Percentiles rank a stretch among this genome's conserved stretches.
phyloP scores from a whole-genome alignment of 2,797 vertebrate species.

The Phalloptychus januarius region DNA sequence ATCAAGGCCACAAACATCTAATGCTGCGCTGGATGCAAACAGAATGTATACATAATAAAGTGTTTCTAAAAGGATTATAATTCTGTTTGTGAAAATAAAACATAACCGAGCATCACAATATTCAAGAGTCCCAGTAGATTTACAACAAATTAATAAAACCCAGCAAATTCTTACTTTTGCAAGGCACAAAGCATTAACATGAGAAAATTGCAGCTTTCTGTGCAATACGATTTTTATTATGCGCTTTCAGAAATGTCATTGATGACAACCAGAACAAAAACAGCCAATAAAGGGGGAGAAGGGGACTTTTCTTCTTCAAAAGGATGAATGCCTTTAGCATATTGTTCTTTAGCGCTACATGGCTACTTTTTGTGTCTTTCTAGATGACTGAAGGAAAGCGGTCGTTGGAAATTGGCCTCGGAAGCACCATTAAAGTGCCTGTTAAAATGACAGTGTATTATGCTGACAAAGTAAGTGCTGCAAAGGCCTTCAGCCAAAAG shows the following conservation, averaged over 20 bases:
- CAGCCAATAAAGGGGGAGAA: background rate
- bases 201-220: conserved; percentile 10
- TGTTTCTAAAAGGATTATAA: background rate
- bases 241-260: conserved; percentile 26
- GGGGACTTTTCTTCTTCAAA: background rate
- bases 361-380: conserved; percentile 18
- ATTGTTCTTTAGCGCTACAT: conserved; percentile 4
- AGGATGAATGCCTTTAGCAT: conserved; percentile 9
- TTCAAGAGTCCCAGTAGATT: background rate
- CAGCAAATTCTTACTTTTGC: conserved; percentile 17
- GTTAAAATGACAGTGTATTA: conserved; percentile 63
- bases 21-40: background rate
- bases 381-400: conserved; percentile 41
- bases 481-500: conserved; percentile 44
- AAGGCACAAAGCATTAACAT: background rate
- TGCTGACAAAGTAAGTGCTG: conserved; percentile 62
- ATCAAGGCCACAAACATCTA: background rate
- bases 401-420: conserved; percentile 44
- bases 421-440: conserved; percentile 42
- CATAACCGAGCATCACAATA: background rate
- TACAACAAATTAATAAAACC: background rate
- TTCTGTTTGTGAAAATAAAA: background rate
- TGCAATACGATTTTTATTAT: background rate
- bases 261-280: conserved; percentile 34
- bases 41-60: background rate